Percentiles rank a stretch among this genome's conserved stretches.
phyloP scores from a whole-genome alignment of 2,888 invertebrate genomes.

The Idaea straminata region DNA sequence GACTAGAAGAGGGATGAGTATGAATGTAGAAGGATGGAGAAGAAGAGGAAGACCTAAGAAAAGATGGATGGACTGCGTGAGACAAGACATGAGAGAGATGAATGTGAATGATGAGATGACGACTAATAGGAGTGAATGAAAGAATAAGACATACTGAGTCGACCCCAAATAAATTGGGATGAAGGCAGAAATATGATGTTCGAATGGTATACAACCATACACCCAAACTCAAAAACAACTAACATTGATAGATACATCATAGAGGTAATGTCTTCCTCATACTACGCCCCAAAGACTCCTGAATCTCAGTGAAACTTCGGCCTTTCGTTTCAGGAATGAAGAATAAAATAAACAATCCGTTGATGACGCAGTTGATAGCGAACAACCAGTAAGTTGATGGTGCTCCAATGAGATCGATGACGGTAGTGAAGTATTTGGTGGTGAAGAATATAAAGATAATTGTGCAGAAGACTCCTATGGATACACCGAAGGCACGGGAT shows the following conservation, averaged over 20 bases:
- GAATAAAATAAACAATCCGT: constrained; percentile 8
- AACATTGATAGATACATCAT: neutral
- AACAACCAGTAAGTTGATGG: constrained; percentile 14
- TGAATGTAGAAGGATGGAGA: no score
- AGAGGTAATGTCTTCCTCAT: neutral
- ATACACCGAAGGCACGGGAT: constrained; percentile 11
- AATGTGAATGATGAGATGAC: no score
- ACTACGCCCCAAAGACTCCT: constrained; percentile 10
- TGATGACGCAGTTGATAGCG: neutral
- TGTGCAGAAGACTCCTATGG: constrained; percentile 8
- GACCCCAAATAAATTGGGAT: neutral
- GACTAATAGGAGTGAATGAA: no score
- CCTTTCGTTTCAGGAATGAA: constrained; percentile 15
- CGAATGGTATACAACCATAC: neutral
- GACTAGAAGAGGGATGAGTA: no score
- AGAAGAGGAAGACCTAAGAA: no score
- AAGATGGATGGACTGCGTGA: no score
- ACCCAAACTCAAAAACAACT: neutral
- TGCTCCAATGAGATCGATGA: constrained; percentile 6
- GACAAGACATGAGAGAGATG: no score
- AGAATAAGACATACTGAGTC: no score
- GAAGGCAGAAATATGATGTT: neutral
- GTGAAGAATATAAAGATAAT: constrained; percentile 8
- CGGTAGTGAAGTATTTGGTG: constrained; percentile 9
- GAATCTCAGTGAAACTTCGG: constrained; percentile 14